These are phyloP conservation scores for Halictus rubicundus DNA, from an alignment of 1,140 invertebrate species.

Conservation along the genomic window DNA sequence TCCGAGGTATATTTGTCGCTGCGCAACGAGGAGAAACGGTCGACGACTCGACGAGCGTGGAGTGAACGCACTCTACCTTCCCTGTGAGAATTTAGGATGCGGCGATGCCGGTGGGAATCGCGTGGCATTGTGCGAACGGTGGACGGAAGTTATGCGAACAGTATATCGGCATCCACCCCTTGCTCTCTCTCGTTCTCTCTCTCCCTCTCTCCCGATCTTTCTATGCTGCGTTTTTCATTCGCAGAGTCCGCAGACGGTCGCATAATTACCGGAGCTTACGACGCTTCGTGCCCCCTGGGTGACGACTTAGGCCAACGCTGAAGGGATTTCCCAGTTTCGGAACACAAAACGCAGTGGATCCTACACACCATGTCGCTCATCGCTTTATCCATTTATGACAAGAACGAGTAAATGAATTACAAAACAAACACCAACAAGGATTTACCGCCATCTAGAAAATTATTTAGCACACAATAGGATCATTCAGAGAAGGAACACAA, in stretches of 20 bases:
- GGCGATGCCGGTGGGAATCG: constrained; percentile 55
- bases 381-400: too few species aligned
- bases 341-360: too few species aligned
- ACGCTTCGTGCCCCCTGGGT: constrained; percentile 33
- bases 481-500: too few species aligned
- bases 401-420: too few species aligned
- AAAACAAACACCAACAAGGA: too few species aligned
- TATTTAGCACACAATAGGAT: too few species aligned
- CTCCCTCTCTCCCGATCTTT: too few species aligned
- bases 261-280: constrained; percentile 67
- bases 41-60: constrained; percentile 49
- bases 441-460: too few species aligned
- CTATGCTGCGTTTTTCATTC: constrained; percentile 24
- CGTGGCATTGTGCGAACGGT: constrained; percentile 56
- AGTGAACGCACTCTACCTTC: constrained; percentile 59
- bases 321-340: too few species aligned
- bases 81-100: constrained; percentile 65
- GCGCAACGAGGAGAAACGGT: constrained; percentile 35
- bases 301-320: too few species aligned
- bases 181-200: constrained; percentile 36
- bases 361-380: too few species aligned
- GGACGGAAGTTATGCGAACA: constrained; percentile 18
- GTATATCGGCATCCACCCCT: constrained; percentile 43
- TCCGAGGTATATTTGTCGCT: constrained; percentile 18
- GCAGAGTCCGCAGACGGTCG: constrained; percentile 38